A percentile compares a stretch with the other conserved stretches of the same genome.
Conservation (phyloP, 1,140 invertebrate genomes). For the Aplysia californica region DNA sequence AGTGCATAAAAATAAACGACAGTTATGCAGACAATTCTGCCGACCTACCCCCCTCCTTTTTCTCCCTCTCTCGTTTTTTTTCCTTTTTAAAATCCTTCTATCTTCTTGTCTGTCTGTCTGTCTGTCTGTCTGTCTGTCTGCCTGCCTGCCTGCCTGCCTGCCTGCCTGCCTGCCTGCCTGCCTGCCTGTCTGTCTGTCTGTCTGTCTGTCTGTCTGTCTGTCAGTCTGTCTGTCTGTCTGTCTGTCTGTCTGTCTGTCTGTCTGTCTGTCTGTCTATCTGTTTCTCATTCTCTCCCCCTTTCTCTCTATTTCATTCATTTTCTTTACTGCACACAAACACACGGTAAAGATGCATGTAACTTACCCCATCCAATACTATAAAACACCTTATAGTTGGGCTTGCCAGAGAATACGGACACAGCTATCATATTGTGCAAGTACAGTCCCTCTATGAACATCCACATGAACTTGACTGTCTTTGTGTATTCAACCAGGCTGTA, state of each 20-base stretch:
- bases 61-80: neutral
- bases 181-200: neutral
- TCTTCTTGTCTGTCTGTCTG: neutral
- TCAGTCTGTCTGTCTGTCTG: neutral
- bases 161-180: neutral
- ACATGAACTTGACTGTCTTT: constrained; percentile 88
- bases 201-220: neutral
- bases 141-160: neutral
- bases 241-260: neutral
- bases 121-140: neutral
- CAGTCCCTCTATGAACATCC: constrained; percentile 94
- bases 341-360: neutral
- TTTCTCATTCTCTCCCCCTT: neutral
- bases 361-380: constrained; percentile 83
- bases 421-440: constrained; percentile 87
- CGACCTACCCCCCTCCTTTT: too few species aligned
- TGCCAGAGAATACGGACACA: constrained; percentile 83
- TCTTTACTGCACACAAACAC: neutral
- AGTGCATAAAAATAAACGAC: too few species aligned
- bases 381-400: constrained; percentile 78
- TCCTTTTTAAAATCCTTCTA: neutral
- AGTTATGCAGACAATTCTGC: too few species aligned
- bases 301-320: neutral
- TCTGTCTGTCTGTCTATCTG: neutral
- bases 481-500: constrained; percentile 88